Percentiles rank a stretch among this genome's conserved stretches.
Evolutionary conservation across 2,113 vertebrate genomes (phyloP).

Genomic region (Amphiprion ocellaris): DNA sequence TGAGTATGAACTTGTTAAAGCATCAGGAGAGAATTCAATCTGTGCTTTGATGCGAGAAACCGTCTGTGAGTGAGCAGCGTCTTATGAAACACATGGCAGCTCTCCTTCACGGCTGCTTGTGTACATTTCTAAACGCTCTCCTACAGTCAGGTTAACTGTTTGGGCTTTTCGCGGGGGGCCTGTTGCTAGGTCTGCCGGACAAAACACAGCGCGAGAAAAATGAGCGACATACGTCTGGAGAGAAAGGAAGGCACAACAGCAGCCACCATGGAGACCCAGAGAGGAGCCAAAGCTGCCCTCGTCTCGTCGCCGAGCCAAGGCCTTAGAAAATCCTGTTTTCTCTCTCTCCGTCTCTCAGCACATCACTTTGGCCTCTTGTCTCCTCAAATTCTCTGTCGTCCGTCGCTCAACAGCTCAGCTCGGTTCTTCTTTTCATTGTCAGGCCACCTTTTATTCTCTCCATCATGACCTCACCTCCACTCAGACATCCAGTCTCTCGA

Average conservation of each 20-base stretch:
- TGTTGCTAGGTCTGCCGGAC: conserved; percentile 25
- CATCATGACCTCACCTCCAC: conserved; percentile 51
- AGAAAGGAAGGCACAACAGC: conserved; percentile 35
- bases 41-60: not conserved
- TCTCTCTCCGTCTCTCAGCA: conserved; percentile 30
- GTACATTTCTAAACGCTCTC: not conserved
- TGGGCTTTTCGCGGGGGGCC: no score
- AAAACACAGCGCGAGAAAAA: conserved; percentile 35
- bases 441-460: conserved; percentile 34
- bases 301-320: conserved; percentile 26
- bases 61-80: no score
- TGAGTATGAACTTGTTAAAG: no score
- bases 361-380: conserved; percentile 39
- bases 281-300: conserved; percentile 69
- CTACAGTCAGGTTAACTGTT: not conserved
- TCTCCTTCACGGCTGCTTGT: not conserved
- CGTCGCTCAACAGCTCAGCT: conserved; percentile 41
- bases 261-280: conserved; percentile 76
- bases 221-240: conserved; percentile 35
- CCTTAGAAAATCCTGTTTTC: conserved; percentile 34
- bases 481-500: conserved; percentile 31
- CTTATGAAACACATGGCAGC: not conserved
- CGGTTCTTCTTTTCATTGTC: conserved; percentile 34
- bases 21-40: no score
- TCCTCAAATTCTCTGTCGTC: conserved; percentile 27